Conservation (phyloP, 2,113 vertebrate genomes). For the Anas platyrhynchos region DNA sequence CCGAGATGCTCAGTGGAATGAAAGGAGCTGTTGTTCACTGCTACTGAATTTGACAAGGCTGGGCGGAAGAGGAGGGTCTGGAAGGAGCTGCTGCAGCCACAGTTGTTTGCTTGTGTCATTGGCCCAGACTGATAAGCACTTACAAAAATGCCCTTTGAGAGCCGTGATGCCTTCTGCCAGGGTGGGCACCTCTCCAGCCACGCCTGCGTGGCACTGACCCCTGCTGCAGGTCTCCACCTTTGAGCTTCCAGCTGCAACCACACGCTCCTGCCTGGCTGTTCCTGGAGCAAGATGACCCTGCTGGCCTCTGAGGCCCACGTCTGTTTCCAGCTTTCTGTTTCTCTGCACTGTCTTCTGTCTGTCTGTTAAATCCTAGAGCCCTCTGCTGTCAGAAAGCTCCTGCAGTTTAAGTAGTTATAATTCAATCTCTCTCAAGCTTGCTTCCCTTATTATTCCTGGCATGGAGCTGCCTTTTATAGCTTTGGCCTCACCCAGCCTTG, state of each 20-base stretch:
- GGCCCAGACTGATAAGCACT: rapidly evolving
- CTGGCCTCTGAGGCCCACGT: rapidly evolving
- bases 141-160: not conserved
- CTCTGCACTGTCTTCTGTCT: not conserved
- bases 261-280: rapidly evolving
- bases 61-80: not conserved
- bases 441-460: not conserved
- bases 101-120: not conserved
- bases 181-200: too few relatives aligned
- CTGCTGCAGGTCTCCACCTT: not conserved
- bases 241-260: not conserved
- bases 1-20: not conserved
- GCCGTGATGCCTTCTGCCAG: not conserved
- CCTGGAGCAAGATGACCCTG: rapidly evolving
- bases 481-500: not conserved
- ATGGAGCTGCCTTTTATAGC: not conserved
- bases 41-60: not conserved
- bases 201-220: not conserved
- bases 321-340: not conserved
- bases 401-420: not conserved
- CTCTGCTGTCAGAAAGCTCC: not conserved
- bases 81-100: not conserved
- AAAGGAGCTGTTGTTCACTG: not conserved
- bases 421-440: not conserved
- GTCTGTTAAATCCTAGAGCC: not conserved